A percentile compares a stretch with the other conserved stretches of the same genome.
phyloP scores from a whole-genome alignment of 2,113 vertebrate species.

The Callorhinus ursinus region DNA sequence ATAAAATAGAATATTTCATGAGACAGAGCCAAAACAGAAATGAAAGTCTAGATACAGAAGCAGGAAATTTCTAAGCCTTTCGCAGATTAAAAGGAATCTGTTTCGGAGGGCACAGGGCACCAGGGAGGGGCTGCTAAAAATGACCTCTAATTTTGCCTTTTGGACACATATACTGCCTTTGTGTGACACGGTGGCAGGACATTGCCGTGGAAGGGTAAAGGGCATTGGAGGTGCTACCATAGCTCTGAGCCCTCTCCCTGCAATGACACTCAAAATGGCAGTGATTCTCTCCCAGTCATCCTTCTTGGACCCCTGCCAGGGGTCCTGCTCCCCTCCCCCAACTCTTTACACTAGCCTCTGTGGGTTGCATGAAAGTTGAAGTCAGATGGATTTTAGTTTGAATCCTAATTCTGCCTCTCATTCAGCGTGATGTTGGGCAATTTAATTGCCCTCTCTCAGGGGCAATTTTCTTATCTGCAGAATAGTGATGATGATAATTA shows the following conservation, averaged over 20 bases:
- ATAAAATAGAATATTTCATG: background rate
- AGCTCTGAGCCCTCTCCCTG: background rate
- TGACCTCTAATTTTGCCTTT: background rate
- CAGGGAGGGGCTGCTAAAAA: background rate
- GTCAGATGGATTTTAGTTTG: background rate
- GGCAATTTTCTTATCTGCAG: background rate
- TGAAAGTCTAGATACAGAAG: background rate
- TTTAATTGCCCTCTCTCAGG: background rate
- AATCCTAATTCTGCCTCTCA: background rate
- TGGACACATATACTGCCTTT: background rate
- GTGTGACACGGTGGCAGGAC: background rate
- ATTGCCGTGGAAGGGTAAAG: background rate
- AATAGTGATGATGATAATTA: background rate
- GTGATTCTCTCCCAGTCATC: background rate
- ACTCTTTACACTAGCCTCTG: background rate
- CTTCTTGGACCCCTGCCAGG: background rate
- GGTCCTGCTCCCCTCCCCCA: background rate
- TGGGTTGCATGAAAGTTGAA: slow-evolving; percentile 3
- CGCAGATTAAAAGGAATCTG: background rate
- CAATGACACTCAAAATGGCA: background rate
- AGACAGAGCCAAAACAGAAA: background rate
- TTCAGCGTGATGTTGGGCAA: background rate
- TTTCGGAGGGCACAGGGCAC: background rate
- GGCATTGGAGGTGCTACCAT: background rate
- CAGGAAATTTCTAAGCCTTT: background rate